Conservation (phyloP, 2,888 invertebrate species). For the Anoplius nigerrimus region DNA sequence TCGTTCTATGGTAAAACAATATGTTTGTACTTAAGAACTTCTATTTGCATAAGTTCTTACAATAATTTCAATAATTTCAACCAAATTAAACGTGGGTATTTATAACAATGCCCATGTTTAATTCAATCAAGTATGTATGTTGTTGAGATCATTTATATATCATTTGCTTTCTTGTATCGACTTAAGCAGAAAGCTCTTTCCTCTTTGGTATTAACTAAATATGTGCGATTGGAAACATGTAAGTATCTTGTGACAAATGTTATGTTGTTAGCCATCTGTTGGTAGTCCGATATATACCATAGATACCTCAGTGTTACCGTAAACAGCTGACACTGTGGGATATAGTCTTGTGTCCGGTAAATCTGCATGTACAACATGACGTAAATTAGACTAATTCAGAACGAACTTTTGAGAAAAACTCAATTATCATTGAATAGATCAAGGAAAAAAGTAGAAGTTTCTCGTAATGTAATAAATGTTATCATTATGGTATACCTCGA, state of each 20-base stretch:
- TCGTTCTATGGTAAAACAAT: too few relatives aligned
- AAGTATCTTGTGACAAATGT: slow-evolving; percentile 33
- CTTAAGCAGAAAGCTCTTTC: slow-evolving; percentile 28
- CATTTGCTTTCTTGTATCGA: slow-evolving; percentile 50
- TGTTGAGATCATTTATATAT: slow-evolving; percentile 39
- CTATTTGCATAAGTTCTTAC: slow-evolving; percentile 25
- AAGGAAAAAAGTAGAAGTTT: too few relatives aligned
- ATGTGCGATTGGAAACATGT: too few relatives aligned
- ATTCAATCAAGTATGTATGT: slow-evolving; percentile 42
- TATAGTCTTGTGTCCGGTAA: slow-evolving; percentile 94
- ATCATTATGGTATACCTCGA: slow-evolving; percentile 81
- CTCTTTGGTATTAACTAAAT: neutral
- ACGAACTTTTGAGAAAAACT: too few relatives aligned
- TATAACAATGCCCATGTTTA: slow-evolving; percentile 48
- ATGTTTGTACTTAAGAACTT: slow-evolving; percentile 11
- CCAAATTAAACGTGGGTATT: slow-evolving; percentile 46
- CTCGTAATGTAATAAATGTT: too few relatives aligned
- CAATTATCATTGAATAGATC: too few relatives aligned
- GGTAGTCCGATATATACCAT: slow-evolving; percentile 99
- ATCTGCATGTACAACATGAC: slow-evolving; percentile 77
- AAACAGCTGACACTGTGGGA: slow-evolving; percentile 98
- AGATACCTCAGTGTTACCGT: slow-evolving; percentile 99
- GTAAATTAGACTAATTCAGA: too few relatives aligned
- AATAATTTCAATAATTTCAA: slow-evolving; percentile 22
- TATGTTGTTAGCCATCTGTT: slow-evolving; percentile 89